phyloP scores from a whole-genome alignment of 2,113 vertebrate genomes.

The Xerus inauris region DNA sequence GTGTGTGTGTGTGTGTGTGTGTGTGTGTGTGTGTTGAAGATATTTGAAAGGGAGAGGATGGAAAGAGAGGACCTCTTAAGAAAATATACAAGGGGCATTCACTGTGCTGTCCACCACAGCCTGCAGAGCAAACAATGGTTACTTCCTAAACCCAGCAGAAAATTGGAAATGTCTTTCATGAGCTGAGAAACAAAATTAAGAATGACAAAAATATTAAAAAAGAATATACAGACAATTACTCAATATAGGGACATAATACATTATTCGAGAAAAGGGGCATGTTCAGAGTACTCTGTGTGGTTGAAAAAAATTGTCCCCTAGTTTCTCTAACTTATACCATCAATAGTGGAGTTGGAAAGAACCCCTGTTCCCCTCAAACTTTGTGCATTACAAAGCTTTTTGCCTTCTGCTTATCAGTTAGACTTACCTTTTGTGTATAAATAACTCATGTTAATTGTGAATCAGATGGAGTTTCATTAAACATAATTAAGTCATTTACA shows the following conservation, averaged over 20 bases:
- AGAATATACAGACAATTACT: too few relatives aligned
- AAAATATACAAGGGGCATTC: too few relatives aligned
- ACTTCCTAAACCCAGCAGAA: neutral
- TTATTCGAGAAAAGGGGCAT: neutral
- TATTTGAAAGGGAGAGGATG: neutral
- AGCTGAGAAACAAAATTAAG: neutral
- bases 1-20: too few relatives aligned
- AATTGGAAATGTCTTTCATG: neutral
- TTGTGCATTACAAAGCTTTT: neutral
- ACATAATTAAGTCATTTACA: neutral
- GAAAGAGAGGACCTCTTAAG: neutral
- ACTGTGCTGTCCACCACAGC: neutral
- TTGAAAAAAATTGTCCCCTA: neutral
- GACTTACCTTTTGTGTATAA: neutral
- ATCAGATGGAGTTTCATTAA: neutral
- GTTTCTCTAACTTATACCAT: neutral
- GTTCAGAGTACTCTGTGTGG: too few relatives aligned
- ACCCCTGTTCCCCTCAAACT: neutral
- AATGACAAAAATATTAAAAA: too few relatives aligned
- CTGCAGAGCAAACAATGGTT: neutral
- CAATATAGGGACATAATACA: neutral
- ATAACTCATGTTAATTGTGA: neutral
- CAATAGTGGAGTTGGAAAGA: neutral
- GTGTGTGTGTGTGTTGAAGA: neutral
- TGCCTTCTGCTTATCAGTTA: neutral